Percentiles rank a stretch among this genome's conserved stretches.
Conservation (phyloP, 2,113 vertebrate genomes). For the Syngnathus floridae region DNA sequence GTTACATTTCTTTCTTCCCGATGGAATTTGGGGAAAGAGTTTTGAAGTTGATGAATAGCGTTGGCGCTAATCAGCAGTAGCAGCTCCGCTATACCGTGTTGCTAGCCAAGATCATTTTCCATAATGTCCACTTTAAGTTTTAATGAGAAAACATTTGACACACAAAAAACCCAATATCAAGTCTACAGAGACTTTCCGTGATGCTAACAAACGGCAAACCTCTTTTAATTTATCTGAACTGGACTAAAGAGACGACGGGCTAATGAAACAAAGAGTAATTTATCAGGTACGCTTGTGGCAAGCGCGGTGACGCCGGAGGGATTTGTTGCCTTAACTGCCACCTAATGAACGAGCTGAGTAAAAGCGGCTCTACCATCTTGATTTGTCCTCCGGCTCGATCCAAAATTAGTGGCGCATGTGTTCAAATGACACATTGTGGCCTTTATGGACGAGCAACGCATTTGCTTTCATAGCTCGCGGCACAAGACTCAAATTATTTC, state of each 20-base stretch:
- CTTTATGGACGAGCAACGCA: slow-evolving; percentile 36
- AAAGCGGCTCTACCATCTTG: slow-evolving; percentile 35
- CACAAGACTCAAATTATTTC: not conserved
- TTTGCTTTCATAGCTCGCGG: not conserved
- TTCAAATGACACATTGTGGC: slow-evolving; percentile 44
- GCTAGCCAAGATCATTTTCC: no score
- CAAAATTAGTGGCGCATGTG: slow-evolving; percentile 29
- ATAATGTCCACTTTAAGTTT: not conserved
- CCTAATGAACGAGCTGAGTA: slow-evolving; percentile 54
- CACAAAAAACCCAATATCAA: not conserved
- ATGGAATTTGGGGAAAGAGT: slow-evolving; percentile 29
- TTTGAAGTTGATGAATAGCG: no score
- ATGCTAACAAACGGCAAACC: not conserved
- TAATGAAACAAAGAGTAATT: slow-evolving; percentile 28
- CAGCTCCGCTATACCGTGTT: no score
- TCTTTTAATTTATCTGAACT: slow-evolving; percentile 7
- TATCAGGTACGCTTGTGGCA: slow-evolving; percentile 28
- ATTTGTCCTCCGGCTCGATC: slow-evolving; percentile 47
- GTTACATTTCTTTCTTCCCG: slow-evolving; percentile 15
- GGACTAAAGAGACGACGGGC: slow-evolving; percentile 16
- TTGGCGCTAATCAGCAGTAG: no score
- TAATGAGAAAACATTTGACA: not conserved
- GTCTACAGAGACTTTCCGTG: not conserved
- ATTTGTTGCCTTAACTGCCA: slow-evolving; percentile 55
- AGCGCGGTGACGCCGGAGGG: slow-evolving; percentile 33